These are phyloP conservation scores for Tachysurus vachellii DNA, from an alignment of 2,113 vertebrate species.

Conservation along the genomic window DNA sequence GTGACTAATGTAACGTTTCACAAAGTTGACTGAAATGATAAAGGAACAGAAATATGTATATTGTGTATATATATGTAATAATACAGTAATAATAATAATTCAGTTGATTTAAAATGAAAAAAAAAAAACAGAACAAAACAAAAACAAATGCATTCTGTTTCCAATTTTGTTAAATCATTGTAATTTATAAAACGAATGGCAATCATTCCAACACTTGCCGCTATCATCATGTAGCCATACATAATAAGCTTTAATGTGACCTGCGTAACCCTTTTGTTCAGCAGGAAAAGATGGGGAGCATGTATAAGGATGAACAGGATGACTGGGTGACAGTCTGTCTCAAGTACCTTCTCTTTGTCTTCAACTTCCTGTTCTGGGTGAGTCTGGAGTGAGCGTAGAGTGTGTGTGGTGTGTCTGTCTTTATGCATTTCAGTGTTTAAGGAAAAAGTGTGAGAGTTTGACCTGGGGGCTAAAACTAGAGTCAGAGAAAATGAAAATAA, in stretches of 20 bases:
- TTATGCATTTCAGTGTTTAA: constrained; percentile 8
- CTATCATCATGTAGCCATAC: not conserved
- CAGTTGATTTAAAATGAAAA: not conserved
- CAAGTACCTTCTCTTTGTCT: constrained; percentile 84
- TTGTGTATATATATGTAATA: not conserved
- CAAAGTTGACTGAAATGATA: too few relatives aligned
- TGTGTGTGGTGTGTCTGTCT: not conserved
- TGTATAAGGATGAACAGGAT: constrained; percentile 74
- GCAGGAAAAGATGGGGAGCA: constrained; percentile 68
- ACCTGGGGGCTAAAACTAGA: constrained; percentile 13
- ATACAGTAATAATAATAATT: not conserved
- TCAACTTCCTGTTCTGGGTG: constrained; percentile 90
- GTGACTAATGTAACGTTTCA: too few relatives aligned
- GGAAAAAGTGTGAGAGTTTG: not conserved
- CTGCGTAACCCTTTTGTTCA: constrained; percentile 6
- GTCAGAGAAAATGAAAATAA: constrained; percentile 5
- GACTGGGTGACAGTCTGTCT: constrained; percentile 80
- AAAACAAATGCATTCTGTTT: not conserved
- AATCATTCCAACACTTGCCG: not conserved
- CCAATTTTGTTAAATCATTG: not conserved
- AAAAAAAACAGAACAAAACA: too few relatives aligned
- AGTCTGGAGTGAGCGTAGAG: constrained; percentile 67
- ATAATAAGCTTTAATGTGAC: not conserved
- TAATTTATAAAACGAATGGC: not conserved
- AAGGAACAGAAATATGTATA: not conserved